Evolutionary conservation across 2,888 invertebrate species (phyloP).

Genomic region (Mythimna pallens): DNA sequence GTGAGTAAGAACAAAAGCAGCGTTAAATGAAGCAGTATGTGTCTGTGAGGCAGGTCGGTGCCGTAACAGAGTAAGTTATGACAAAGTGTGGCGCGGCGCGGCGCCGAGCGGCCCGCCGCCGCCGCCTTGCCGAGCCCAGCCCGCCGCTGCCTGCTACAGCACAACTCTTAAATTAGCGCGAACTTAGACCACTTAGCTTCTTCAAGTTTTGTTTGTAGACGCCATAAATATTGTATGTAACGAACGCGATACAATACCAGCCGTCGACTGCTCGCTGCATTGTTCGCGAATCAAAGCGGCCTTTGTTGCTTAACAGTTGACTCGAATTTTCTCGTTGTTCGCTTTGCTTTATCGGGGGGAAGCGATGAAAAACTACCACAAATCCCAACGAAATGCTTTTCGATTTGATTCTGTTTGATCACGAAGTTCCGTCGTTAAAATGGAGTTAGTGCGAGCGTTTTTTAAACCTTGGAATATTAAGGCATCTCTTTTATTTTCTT

Average conservation of each 20-base stretch:
- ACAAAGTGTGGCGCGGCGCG: conserved; percentile 77
- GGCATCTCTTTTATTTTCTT: conserved; percentile 8
- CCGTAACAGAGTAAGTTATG: conserved; percentile 83
- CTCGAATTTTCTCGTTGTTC: conserved; percentile 70
- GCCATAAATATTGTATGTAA: conserved; percentile 86
- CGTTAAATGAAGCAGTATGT: conserved; percentile 78
- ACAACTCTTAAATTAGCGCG: conserved; percentile 89
- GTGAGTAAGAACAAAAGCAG: conserved; percentile 77
- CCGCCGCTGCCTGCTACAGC: conserved; percentile 75
- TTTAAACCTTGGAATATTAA: conserved; percentile 19
- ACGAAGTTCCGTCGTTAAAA: conserved; percentile 59
- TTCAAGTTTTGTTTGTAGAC: conserved; percentile 88
- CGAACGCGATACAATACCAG: conserved; percentile 80
- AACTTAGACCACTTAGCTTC: conserved; percentile 89
- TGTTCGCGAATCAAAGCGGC: conserved; percentile 78
- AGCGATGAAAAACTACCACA: conserved; percentile 64
- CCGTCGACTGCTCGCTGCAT: conserved; percentile 74
- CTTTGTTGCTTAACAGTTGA: conserved; percentile 75
- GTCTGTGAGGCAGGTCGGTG: conserved; percentile 67
- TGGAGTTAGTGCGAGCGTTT: conserved; percentile 39
- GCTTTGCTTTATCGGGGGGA: conserved; percentile 65
- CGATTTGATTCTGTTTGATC: conserved; percentile 60
- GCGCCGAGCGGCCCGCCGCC: conserved; percentile 67
- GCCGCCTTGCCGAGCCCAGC: conserved; percentile 61
- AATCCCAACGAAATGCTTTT: conserved; percentile 57